Base-by-base conservation (phyloP, 1,140 invertebrate species). In the Heliconius eleuchia region DNA sequence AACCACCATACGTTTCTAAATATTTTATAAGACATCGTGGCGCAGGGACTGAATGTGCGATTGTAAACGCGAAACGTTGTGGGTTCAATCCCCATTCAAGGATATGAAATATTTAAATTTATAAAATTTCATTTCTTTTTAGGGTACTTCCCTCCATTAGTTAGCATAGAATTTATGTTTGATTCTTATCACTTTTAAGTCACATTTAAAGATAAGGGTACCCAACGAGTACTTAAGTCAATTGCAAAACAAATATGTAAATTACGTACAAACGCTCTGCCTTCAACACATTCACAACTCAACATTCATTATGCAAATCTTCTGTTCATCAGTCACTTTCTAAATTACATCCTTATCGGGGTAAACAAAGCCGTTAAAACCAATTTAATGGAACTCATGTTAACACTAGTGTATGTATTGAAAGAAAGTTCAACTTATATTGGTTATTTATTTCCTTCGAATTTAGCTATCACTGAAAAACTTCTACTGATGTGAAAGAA, bases 261-360 rank as follows among this genome's bases (percentile, higher is more conserved):
- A 66, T 66, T 30, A 52, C 50, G 16, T 52, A 16, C 60, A 66
- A 66, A 27, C 27, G 60, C 60, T 57, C 9, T 66, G 60, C 60
- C 13, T 66, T n/a, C 60, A 66, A 66, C 23, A 66, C 60, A 66
- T 66, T 30, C 60, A 30, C 60, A n/a, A 18, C 60, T 55, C 66
- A 34, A 72, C 66, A 57, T 60, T 75, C 80, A 85, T 90, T 90
- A 90, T 90, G 88, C 85, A 89, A 90, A 90, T 85, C 81, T 84
- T 80, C 73, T 82, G 85, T 87, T 88, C 90, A 90, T 91, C 87
- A 88, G 82, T 91, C 90, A 91, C 88, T 84, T 84, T 86, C 85
- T 83, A 86, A 89, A 91, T 91, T 91, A 89, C 88, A 81, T 81
- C 78, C 88, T 91, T 91, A 91, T 91, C 89, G 84, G 77, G 70